phyloP scores from a whole-genome alignment of 2,113 vertebrate genomes.

The Myrmecobius fasciatus region DNA sequence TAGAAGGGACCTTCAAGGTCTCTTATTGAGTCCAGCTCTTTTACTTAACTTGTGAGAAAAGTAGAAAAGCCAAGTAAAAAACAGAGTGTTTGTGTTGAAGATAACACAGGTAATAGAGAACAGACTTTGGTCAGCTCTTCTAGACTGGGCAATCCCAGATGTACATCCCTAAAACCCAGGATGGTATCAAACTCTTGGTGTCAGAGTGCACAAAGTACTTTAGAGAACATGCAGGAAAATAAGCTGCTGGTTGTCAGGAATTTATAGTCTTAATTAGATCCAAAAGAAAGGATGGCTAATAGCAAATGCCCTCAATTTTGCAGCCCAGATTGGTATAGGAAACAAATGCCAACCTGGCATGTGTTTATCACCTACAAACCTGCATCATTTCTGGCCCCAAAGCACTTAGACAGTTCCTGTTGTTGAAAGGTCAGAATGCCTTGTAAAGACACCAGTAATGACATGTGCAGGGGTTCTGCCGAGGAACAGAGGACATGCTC shows the following conservation, averaged over 20 bases:
- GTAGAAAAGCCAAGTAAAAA: background rate
- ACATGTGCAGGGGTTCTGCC: constrained; percentile 29
- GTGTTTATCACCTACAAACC: constrained; percentile 33
- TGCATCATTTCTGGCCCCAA: constrained; percentile 35
- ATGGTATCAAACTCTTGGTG: background rate
- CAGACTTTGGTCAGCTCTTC: background rate
- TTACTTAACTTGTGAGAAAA: background rate
- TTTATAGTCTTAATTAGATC: constrained; percentile 58
- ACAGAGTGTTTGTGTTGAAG: background rate
- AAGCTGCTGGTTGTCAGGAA: constrained; percentile 29
- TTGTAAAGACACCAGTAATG: constrained; percentile 24
- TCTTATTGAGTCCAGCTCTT: background rate
- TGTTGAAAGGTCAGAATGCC: constrained; percentile 37
- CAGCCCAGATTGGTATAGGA: constrained; percentile 19
- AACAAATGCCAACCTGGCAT: background rate
- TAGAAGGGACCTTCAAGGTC: background rate
- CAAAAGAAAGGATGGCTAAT: constrained; percentile 45
- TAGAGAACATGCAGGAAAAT: constrained; percentile 51
- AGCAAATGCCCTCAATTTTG: constrained; percentile 12
- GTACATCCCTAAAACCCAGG: constrained; percentile 35
- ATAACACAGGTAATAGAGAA: background rate
- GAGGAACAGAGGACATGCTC: constrained; percentile 13
- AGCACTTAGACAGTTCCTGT: constrained; percentile 12
- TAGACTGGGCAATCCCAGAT: constrained; percentile 39
- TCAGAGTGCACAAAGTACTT: constrained; percentile 11